phyloP scores from a whole-genome alignment of 2,888 invertebrate genomes.

The Drosophila barbarae region DNA sequence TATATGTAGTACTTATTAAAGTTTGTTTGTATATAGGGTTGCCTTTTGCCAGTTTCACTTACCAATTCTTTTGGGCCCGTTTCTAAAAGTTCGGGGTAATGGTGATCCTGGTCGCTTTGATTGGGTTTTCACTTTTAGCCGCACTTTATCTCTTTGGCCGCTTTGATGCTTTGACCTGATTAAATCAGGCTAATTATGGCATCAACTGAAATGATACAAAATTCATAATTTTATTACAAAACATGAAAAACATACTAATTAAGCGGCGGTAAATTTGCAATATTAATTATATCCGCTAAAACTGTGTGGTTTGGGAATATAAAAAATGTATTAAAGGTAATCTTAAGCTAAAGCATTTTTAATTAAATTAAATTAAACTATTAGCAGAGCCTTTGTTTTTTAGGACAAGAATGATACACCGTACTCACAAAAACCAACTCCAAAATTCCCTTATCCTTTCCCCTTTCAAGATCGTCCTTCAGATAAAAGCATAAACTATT shows the following conservation, averaged over 20 bases:
- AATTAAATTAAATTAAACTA: background rate
- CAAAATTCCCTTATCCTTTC: background rate
- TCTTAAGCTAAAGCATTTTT: no score
- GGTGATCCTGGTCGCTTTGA: slow-evolving; percentile 23
- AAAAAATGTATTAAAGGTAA: background rate
- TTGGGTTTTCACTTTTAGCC: slow-evolving; percentile 24
- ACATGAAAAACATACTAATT: background rate
- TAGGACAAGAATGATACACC: background rate
- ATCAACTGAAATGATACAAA: slow-evolving; percentile 29
- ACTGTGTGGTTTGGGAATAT: background rate
- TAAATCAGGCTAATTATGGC: slow-evolving; percentile 46
- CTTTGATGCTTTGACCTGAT: slow-evolving; percentile 6
- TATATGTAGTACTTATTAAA: slow-evolving; percentile 7
- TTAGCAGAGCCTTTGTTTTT: background rate
- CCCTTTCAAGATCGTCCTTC: slow-evolving; percentile 1
- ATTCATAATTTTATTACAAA: background rate
- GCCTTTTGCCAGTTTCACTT: slow-evolving; percentile 19
- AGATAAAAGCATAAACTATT: slow-evolving; percentile 6
- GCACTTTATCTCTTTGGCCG: slow-evolving; percentile 6
- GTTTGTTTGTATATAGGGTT: background rate
- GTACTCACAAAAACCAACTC: background rate
- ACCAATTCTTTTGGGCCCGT: slow-evolving; percentile 32
- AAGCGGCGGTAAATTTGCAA: background rate
- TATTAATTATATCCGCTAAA: background rate
- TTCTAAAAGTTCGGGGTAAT: slow-evolving; percentile 24